Evolutionary conservation across 2,113 vertebrate genomes (phyloP).

Genomic region (Atrichornis clamosus): DNA sequence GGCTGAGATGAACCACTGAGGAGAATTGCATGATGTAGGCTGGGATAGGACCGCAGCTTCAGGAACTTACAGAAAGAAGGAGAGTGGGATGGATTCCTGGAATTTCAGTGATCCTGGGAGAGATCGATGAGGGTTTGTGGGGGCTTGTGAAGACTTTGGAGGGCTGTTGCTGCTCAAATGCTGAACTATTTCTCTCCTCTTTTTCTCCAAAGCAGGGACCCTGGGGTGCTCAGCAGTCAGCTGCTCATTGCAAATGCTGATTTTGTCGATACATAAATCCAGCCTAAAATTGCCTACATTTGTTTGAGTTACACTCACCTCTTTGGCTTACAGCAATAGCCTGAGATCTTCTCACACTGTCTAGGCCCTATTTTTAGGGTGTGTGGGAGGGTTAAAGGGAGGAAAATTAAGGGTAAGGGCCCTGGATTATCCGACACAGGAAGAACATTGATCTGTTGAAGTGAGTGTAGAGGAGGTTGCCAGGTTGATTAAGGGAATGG

Average conservation of each 20-base stretch:
- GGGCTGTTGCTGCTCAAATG: background rate
- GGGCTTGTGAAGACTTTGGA: background rate
- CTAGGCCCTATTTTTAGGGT: background rate
- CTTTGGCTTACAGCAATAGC: background rate
- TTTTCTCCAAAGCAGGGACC: background rate
- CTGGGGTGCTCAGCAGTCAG: background rate
- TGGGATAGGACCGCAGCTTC: background rate
- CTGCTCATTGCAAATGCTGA: background rate
- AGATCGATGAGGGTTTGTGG: accelerated
- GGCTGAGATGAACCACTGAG: background rate
- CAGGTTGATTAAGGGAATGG: background rate
- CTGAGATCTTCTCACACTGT: background rate
- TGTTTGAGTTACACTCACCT: background rate
- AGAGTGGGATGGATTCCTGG: background rate
- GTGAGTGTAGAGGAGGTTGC: background rate
- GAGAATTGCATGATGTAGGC: background rate
- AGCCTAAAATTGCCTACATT: background rate
- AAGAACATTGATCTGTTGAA: background rate
- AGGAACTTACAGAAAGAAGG: background rate
- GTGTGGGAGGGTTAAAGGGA: background rate
- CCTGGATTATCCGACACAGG: background rate
- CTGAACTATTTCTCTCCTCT: background rate
- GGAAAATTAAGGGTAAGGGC: background rate
- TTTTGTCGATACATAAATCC: background rate
- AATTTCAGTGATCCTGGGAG: background rate